These are phyloP conservation scores for Prionailurus viverrinus DNA, from an alignment of 2,113 vertebrate genomes.

Conservation along the genomic window DNA sequence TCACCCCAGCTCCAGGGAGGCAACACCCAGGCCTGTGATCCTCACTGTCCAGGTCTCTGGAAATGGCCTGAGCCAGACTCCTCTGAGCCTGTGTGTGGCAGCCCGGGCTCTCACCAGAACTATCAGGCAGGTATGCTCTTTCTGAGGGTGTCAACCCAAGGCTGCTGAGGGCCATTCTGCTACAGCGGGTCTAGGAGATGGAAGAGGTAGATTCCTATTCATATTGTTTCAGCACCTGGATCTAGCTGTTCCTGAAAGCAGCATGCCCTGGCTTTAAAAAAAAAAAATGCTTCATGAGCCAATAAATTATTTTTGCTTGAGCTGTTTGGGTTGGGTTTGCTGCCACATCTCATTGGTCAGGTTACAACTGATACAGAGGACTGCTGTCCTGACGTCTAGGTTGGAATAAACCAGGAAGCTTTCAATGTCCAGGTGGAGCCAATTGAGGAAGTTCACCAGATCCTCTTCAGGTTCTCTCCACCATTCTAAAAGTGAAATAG, in stretches of 20 bases:
- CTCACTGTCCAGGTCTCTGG: background rate
- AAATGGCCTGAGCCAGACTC: background rate
- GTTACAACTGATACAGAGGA: background rate
- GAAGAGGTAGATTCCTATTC: background rate
- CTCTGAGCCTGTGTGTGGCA: accelerated
- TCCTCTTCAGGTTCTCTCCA: too few relatives aligned
- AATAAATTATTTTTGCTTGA: background rate
- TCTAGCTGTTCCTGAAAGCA: background rate
- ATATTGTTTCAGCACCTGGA: background rate
- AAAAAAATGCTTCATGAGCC: background rate
- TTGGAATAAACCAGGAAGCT: background rate
- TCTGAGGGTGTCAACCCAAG: background rate
- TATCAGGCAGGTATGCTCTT: background rate
- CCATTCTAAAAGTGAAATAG: background rate
- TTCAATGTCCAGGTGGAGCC: background rate
- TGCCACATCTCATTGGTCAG: background rate
- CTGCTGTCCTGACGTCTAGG: background rate
- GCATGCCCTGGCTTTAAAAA: background rate
- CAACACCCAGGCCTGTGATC: background rate
- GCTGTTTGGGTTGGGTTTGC: background rate
- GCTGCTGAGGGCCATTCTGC: background rate
- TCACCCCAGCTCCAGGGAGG: background rate
- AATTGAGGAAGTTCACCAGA: background rate
- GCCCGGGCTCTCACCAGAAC: too few relatives aligned
- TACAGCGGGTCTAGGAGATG: background rate